These are phyloP conservation scores for Theonella swinhoei DNA, from an alignment of 37 sponge, comb jelly and placozoan species.

Conservation along the genomic window DNA sequence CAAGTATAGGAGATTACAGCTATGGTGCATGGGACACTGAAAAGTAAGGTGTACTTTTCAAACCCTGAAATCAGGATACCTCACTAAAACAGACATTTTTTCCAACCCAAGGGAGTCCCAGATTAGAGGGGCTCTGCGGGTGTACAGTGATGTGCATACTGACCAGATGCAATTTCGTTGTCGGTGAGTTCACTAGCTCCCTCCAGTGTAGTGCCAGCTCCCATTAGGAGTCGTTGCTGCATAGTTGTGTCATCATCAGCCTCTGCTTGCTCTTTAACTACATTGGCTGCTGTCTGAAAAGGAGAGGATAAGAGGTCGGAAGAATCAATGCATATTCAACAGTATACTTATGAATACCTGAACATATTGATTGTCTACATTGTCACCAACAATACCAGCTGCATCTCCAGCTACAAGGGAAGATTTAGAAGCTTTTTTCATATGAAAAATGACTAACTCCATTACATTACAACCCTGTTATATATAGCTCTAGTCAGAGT, in stretches of 20 bases:
- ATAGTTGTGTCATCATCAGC: constrained; percentile 59
- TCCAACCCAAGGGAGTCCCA: no score
- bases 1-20: background rate
- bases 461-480: no score
- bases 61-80: background rate
- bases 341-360: background rate
- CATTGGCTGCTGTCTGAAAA: constrained; percentile 14
- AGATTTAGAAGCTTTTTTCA: no score
- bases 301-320: background rate
- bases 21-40: background rate
- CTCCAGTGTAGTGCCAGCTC: constrained; percentile 22
- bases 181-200: constrained; percentile 47
- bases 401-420: constrained; percentile 42
- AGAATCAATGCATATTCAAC: background rate
- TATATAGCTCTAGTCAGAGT: no score
- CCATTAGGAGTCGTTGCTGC: constrained; percentile 56
- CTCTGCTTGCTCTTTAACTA: constrained; percentile 58
- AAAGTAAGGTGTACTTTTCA: background rate
- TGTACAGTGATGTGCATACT: background rate
- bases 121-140: background rate
- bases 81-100: no score
- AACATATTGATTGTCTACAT: constrained; percentile 62
- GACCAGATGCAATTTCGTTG: constrained; percentile 60
- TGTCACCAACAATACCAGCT: constrained; percentile 52
- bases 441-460: no score